Percentiles rank a stretch among this genome's conserved stretches.
Conservation (phyloP, 2,113 vertebrate species). For the Empidonax traillii region DNA sequence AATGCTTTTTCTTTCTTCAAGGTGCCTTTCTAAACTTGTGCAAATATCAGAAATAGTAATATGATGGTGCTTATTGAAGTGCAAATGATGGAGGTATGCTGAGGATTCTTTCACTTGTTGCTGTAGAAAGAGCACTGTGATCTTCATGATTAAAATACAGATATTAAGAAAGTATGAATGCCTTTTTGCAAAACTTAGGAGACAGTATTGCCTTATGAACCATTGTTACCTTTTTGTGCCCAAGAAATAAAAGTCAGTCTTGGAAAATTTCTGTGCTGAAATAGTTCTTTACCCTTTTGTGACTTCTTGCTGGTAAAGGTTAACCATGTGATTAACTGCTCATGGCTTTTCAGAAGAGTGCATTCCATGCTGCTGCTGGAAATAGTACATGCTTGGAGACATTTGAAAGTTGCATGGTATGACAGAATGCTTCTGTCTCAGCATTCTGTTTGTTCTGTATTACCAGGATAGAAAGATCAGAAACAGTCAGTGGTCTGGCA, state of each 20-base stretch:
- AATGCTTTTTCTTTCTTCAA: neutral
- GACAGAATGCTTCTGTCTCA: neutral
- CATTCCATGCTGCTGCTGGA: neutral
- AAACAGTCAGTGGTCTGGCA: neutral
- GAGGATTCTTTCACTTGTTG: neutral
- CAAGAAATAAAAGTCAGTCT: neutral
- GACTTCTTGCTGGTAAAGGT: neutral
- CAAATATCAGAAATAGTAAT: neutral
- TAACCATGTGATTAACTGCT: accelerated
- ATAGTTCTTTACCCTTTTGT: neutral
- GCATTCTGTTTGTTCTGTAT: neutral
- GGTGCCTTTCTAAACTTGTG: neutral
- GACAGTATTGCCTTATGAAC: neutral
- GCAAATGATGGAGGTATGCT: neutral
- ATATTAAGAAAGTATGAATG: neutral
- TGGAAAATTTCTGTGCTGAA: neutral
- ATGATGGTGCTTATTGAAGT: neutral
- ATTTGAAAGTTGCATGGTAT: neutral
- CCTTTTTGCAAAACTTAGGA: neutral
- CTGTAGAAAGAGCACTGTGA: neutral
- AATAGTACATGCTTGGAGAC: neutral
- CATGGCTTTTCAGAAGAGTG: neutral
- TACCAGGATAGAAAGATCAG: neutral
- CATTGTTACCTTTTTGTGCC: neutral
- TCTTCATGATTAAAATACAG: neutral